Evolutionary conservation across 2,888 invertebrate genomes (phyloP), one percentile per base, ranked within the genome.

Genomic region (Anticlea derivata): DNA sequence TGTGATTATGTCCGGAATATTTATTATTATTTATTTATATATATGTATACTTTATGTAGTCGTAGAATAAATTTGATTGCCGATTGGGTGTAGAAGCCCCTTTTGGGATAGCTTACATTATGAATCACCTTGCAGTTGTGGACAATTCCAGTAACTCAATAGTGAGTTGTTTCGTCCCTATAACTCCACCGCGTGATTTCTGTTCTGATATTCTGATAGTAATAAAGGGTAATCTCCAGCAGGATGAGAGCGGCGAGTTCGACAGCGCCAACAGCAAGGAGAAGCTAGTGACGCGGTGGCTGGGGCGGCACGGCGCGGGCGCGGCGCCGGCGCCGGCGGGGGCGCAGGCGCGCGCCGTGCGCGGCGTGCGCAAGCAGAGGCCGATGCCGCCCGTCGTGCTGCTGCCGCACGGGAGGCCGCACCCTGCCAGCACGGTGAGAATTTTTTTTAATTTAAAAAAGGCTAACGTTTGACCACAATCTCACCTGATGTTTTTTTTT

Each of bases 261-360:
- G 91, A 87, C 61, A 89, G 90, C 60, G 86, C 89, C 2, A 88
- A 87, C 75, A 90, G 90, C 64, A 91, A 92, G 51, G 92, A 92
- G 70, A 90, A 90, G 63, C 77, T 93, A 52, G 92, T 93, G 58
- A 86, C 84, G 50, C 90, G 90, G 12, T 93, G 93, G 93, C 76
- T 93, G 60, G 92, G 92, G 5, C 90, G 91, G 52, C 92, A 84
- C 50, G 73, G 69, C 55, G 61, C 62, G 12, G 61, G n/a, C n/a
- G n/a, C 54, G 30, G 48, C 47, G 49, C 60, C 58, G 35, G 51
- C 67, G 7, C 40, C 63, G 26, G 64, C 52, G 13, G 33, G 58
- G 56, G 44, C 17, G 39, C 63, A 23, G 63, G 57, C 44, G 37
- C 57, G 64, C 27, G 43, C 61, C 56, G 56, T 35, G n/a, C 61